Conservation (phyloP, 2,113 vertebrate genomes). For the Saguinus midas region DNA sequence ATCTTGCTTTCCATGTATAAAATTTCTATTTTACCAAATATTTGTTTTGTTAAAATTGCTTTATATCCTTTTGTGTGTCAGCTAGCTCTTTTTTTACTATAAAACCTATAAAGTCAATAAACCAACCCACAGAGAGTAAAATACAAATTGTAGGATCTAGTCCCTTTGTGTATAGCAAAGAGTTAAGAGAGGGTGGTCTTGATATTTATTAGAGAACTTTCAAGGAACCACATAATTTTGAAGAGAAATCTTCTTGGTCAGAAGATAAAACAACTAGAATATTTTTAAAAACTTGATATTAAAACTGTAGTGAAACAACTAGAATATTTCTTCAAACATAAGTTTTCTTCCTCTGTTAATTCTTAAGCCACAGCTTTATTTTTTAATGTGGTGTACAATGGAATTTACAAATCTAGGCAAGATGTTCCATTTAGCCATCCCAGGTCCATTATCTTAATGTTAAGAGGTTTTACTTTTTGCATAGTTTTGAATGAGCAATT, state of each 20-base stretch:
- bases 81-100: neutral
- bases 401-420: constrained; percentile 32
- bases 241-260: neutral
- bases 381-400: neutral
- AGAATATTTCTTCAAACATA: neutral
- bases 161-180: neutral
- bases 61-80: neutral
- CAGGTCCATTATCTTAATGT: constrained; percentile 26
- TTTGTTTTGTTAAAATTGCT: neutral
- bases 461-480: constrained; percentile 27
- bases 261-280: neutral
- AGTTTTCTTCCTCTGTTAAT: neutral
- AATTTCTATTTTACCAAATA: neutral
- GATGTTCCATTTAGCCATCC: neutral
- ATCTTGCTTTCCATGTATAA: neutral
- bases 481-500: constrained; percentile 63
- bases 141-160: neutral
- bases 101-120: neutral
- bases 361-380: neutral
- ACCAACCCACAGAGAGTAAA: neutral
- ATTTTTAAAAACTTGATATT: neutral
- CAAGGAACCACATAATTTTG: neutral
- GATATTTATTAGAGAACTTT: neutral
- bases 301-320: neutral
- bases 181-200: neutral